Conservation (phyloP, 2,113 vertebrate genomes). For the Cisticola juncidis region DNA sequence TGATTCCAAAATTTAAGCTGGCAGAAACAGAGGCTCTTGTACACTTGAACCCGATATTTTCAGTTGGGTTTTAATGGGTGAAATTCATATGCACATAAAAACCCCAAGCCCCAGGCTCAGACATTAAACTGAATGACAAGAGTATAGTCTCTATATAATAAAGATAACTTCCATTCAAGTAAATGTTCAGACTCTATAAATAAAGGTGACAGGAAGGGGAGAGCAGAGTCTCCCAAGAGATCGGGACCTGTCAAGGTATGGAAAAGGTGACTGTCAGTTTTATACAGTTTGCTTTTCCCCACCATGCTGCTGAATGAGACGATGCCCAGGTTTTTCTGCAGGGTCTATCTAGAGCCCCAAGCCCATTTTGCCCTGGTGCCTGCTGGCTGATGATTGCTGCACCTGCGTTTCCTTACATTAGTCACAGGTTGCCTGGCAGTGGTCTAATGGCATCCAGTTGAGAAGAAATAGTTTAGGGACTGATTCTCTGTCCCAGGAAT, state of each 20-base stretch:
- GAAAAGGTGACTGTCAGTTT: background rate
- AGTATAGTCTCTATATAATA: background rate
- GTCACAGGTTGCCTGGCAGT: background rate
- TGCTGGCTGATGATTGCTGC: background rate
- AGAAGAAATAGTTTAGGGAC: background rate
- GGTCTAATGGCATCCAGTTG: constrained; percentile 6
- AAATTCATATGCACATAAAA: background rate
- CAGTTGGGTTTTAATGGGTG: background rate
- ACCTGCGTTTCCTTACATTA: background rate
- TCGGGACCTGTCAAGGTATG: background rate
- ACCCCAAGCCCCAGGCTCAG: background rate
- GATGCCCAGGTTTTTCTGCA: background rate
- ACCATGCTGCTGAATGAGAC: background rate
- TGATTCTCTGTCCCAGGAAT: background rate
- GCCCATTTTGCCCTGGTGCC: background rate
- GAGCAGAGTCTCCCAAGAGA: background rate
- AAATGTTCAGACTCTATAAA: background rate
- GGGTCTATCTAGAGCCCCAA: background rate
- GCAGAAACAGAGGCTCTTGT: background rate
- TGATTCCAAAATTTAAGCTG: background rate
- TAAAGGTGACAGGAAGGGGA: background rate
- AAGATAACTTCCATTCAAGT: background rate
- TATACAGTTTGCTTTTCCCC: background rate
- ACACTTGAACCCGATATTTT: background rate
- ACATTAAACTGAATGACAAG: background rate